Percentiles rank a stretch among this genome's conserved stretches.
phyloP scores from a whole-genome alignment of 2,113 vertebrate species.

The Callaeas wilsoni region DNA sequence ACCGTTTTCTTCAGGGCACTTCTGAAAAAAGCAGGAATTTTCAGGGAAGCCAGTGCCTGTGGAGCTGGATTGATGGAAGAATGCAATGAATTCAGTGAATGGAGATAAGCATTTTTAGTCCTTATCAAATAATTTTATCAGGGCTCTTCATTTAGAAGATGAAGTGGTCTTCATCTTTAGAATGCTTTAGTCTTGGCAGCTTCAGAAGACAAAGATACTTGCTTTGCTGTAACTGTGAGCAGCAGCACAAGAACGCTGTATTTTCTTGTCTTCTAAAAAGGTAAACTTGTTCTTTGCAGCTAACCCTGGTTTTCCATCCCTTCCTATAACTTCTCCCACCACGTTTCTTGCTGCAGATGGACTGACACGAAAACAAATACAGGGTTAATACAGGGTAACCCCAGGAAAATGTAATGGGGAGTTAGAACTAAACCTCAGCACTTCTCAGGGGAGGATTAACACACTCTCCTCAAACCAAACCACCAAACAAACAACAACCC shows the following conservation, averaged over 20 bases:
- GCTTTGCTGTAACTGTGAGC: neutral
- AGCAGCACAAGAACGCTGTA: neutral
- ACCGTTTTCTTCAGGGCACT: conserved; percentile 43
- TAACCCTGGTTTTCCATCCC: neutral
- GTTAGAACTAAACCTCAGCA: neutral
- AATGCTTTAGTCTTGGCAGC: neutral
- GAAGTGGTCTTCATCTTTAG: conserved; percentile 22
- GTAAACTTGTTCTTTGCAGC: neutral
- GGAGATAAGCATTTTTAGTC: conserved; percentile 32
- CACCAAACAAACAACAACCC: neutral
- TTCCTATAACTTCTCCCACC: neutral
- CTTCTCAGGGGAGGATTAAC: neutral
- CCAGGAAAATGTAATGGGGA: neutral
- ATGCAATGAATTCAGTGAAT: conserved; percentile 37
- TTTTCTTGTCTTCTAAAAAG: neutral
- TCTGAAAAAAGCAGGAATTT: conserved; percentile 45
- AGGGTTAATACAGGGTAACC: neutral
- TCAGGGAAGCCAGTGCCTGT: neutral
- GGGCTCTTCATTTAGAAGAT: conserved; percentile 17
- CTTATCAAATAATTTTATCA: conserved; percentile 53
- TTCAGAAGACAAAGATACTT: neutral
- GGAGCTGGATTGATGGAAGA: conserved; percentile 8
- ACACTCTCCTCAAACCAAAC: neutral
- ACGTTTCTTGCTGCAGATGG: neutral
- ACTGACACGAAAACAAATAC: neutral